A percentile compares a stretch with the other conserved stretches of the same genome.
These are phyloP conservation scores for Rhinophrynus dorsalis DNA, from an alignment of 2,797 vertebrate genomes.

Conservation along the genomic window DNA sequence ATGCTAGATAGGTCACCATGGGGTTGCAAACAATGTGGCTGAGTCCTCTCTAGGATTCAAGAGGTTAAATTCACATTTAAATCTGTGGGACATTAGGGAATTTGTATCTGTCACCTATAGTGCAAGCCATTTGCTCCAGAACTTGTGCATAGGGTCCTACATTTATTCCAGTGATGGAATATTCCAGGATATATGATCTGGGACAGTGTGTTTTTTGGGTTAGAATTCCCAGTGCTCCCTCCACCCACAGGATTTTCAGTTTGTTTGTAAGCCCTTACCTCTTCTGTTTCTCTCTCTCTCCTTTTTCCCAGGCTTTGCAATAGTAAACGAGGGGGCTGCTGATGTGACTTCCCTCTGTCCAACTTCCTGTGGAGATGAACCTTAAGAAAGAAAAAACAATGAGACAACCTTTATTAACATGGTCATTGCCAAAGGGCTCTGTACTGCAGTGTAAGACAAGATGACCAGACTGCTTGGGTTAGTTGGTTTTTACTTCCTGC, in stretches of 20 bases:
- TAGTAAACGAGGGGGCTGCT: conserved; percentile 35
- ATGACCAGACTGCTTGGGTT: too few relatives aligned
- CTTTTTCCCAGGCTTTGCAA: conserved; percentile 14
- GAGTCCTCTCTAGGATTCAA: too few relatives aligned
- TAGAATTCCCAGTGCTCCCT: conserved; percentile 38
- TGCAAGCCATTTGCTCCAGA: too few relatives aligned
- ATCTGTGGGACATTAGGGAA: too few relatives aligned
- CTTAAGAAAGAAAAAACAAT: not conserved
- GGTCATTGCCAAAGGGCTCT: conserved; percentile 4
- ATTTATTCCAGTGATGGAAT: too few relatives aligned
- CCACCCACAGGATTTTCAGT: conserved; percentile 41
- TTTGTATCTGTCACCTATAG: too few relatives aligned
- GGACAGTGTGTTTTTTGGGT: conserved; percentile 33
- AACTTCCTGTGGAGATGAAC: conserved; percentile 18
- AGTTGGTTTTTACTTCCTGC: too few relatives aligned
- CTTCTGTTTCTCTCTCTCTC: conserved; percentile 20
- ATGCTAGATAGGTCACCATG: too few relatives aligned
- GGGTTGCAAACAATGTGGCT: too few relatives aligned
- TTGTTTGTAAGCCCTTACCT: conserved; percentile 38
- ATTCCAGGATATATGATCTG: conserved; percentile 22
- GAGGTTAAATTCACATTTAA: too few relatives aligned
- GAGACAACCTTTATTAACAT: not conserved
- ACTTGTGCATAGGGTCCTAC: too few relatives aligned
- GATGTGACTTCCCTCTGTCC: conserved; percentile 45
- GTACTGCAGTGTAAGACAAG: not conserved